Percentiles rank a stretch among this genome's conserved stretches.
Conservation (phyloP, 2,797 vertebrate genomes). For the Rousettus madagascariensis region DNA sequence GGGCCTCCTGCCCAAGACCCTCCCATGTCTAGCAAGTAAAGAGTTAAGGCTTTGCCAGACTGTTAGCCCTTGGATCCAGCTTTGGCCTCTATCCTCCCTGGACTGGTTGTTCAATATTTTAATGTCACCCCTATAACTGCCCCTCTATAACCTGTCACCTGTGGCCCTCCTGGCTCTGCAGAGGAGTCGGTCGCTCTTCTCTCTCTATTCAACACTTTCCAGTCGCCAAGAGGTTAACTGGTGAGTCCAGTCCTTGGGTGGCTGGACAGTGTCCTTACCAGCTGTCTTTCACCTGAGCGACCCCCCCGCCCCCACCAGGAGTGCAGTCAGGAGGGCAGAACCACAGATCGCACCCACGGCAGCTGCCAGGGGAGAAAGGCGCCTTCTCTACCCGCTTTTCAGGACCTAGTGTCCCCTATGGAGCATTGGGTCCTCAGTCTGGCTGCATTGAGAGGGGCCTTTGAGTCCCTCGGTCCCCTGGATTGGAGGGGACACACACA, state of each 20-base stretch:
- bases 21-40: no score
- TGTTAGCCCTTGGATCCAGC: background rate
- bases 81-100: background rate
- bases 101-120: background rate
- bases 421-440: background rate
- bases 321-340: background rate
- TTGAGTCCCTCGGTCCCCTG: background rate
- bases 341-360: fast-evolving
- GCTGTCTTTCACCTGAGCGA: background rate
- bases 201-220: background rate
- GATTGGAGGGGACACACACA: background rate
- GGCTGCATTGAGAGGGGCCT: background rate
- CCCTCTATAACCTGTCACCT: background rate
- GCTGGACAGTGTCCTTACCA: fast-evolving
- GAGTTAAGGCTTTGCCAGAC: background rate
- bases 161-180: fast-evolving
- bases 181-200: background rate
- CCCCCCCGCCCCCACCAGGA: background rate
- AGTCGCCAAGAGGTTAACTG: background rate
- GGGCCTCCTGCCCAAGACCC: no score
- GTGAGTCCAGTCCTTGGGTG: background rate
- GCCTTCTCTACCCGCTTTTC: background rate
- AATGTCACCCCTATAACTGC: no score
- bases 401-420: fast-evolving
- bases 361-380: background rate